These are phyloP conservation scores for Smutsia temminckii DNA, from an alignment of 2,797 vertebrate genomes.

Conservation along the genomic window DNA sequence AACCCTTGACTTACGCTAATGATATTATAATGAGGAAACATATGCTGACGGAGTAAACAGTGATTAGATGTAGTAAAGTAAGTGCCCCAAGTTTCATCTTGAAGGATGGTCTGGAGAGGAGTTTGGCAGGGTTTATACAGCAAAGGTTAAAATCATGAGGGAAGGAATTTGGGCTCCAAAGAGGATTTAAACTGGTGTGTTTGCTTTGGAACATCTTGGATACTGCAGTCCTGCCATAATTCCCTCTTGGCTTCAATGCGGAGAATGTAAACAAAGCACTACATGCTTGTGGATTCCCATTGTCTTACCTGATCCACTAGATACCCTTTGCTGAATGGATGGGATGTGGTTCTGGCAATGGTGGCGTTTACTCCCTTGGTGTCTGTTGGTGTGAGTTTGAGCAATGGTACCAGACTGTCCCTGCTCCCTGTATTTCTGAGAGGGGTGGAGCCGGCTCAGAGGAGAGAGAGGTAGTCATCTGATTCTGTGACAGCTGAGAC, in stretches of 20 bases:
- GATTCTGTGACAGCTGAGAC: not conserved
- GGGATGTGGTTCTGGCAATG: not conserved
- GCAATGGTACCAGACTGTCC: not conserved
- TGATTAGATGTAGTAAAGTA: not conserved
- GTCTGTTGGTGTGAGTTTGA: not conserved
- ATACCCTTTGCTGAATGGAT: not conserved
- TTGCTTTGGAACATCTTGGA: conserved; percentile 1
- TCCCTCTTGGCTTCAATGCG: not conserved
- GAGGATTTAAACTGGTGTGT: not conserved
- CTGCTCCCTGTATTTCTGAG: not conserved
- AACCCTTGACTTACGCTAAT: not conserved
- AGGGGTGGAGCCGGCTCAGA: not conserved
- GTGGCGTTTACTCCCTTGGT: not conserved
- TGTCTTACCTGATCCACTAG: not conserved
- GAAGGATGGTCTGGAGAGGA: not conserved
- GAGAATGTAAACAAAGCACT: not conserved
- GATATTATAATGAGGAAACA: conserved; percentile 28
- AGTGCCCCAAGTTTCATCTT: not conserved
- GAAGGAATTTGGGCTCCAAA: not conserved
- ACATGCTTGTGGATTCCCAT: not conserved
- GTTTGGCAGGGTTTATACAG: not conserved
- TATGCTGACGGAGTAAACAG: not conserved
- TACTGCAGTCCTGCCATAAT: not conserved
- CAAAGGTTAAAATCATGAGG: not conserved
- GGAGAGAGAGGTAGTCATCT: not conserved